These are phyloP conservation scores for Tyrannus savana DNA, from an alignment of 2,113 vertebrate genomes.

Conservation along the genomic window DNA sequence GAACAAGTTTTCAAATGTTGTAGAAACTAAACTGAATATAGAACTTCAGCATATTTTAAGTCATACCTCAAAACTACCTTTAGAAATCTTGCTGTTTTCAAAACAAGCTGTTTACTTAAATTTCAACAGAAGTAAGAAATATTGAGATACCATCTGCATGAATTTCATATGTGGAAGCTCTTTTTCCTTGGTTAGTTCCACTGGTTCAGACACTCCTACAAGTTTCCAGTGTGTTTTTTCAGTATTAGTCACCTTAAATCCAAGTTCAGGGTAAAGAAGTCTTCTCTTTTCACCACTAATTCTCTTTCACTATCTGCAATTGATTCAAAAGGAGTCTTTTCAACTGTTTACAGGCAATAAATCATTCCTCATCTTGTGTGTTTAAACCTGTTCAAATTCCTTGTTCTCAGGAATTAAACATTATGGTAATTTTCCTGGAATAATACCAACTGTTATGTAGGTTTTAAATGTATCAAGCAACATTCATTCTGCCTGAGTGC, in stretches of 20 bases:
- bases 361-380: background rate
- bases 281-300: background rate
- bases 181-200: background rate
- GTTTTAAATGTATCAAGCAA: background rate
- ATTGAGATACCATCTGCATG: background rate
- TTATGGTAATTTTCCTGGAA: background rate
- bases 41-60: background rate
- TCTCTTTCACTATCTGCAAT: slow-evolving; percentile 8
- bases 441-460: background rate
- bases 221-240: background rate
- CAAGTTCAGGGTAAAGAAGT: background rate
- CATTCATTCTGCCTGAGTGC: background rate
- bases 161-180: background rate
- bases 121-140: background rate
- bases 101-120: background rate
- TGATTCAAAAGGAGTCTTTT: slow-evolving; percentile 35
- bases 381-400: background rate
- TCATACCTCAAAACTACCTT: background rate
- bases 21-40: background rate
- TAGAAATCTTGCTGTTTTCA: background rate
- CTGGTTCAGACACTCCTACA: background rate
- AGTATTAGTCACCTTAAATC: slow-evolving; percentile 17
- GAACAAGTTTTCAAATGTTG: background rate
- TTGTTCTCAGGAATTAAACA: background rate
- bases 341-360: slow-evolving; percentile 9